phyloP scores from a whole-genome alignment of 2,888 invertebrate species.

The Arenicola marina region DNA sequence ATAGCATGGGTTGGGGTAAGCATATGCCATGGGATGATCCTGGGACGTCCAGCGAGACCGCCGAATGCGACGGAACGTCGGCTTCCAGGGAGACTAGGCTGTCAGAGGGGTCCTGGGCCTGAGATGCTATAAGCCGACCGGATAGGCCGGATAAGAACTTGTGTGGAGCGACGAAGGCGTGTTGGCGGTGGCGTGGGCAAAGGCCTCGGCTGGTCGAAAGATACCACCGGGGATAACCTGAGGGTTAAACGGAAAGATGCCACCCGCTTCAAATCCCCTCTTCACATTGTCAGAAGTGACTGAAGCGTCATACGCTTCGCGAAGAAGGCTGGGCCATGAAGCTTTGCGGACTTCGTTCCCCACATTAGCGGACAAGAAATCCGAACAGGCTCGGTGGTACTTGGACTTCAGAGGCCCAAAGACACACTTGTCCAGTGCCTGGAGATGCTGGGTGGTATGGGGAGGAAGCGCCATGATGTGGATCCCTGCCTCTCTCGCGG shows the following conservation, averaged over 20 bases:
- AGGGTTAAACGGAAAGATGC: background rate
- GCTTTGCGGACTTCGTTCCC: background rate
- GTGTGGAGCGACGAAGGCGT: too few species aligned
- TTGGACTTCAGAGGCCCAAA: slow-evolving; percentile 10
- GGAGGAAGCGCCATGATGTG: slow-evolving; percentile 17
- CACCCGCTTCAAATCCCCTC: background rate
- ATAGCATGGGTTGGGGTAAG: too few species aligned
- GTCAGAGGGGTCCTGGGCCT: too few species aligned
- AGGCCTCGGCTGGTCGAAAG: background rate
- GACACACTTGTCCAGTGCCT: slow-evolving; percentile 10
- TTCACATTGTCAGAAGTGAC: background rate
- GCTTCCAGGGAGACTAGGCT: too few species aligned
- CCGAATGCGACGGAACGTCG: too few species aligned
- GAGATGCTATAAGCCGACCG: too few species aligned
- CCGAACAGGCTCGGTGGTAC: background rate
- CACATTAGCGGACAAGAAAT: background rate
- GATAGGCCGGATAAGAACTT: too few species aligned
- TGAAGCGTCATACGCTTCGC: background rate
- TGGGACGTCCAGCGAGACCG: too few species aligned
- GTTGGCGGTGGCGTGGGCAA: too few species aligned
- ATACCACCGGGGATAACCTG: background rate
- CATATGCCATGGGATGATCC: too few species aligned
- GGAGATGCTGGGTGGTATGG: slow-evolving; percentile 14
- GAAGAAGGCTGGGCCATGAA: background rate
- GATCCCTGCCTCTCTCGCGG: slow-evolving; percentile 22